These are phyloP conservation scores for Psilanteris sp. DNA, from an alignment of 1,140 invertebrate species.

Conservation along the genomic window DNA sequence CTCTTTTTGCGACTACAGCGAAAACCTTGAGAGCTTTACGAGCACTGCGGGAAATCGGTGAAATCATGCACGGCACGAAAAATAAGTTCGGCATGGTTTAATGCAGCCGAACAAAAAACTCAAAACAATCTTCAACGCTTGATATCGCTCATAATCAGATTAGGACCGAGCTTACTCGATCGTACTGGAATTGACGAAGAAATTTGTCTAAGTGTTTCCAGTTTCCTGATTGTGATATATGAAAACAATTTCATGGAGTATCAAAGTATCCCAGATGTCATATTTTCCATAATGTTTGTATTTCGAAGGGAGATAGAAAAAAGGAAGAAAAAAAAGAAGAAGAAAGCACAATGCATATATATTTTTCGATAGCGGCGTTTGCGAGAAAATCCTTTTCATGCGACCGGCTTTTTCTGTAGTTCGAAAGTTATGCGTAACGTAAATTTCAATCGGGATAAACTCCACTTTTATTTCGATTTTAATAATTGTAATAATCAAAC, in stretches of 20 bases:
- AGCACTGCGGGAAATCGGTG: constrained; percentile 42
- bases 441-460: neutral
- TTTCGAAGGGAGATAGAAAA: neutral
- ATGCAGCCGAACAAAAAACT: constrained; percentile 7
- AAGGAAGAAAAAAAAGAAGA: neutral
- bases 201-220: constrained; percentile 7
- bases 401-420: neutral
- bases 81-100: constrained; percentile 28
- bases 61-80: constrained; percentile 55
- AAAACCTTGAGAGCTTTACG: constrained; percentile 50
- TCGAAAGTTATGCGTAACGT: neutral
- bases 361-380: constrained; percentile 5
- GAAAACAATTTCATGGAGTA: constrained; percentile 4
- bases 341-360: no score
- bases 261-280: constrained; percentile 1
- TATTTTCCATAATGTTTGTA: constrained; percentile 18
- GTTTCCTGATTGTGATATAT: neutral
- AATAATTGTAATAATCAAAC: constrained; percentile 1
- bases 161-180: constrained; percentile 6
- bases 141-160: constrained; percentile 27
- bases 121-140: constrained; percentile 30
- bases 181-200: neutral
- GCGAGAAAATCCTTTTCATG: constrained; percentile 3
- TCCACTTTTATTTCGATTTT: constrained; percentile 2
- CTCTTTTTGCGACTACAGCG: constrained; percentile 37